Evolutionary conservation across 2,888 invertebrate genomes (phyloP).

Genomic region (Philonicus albiceps): DNA sequence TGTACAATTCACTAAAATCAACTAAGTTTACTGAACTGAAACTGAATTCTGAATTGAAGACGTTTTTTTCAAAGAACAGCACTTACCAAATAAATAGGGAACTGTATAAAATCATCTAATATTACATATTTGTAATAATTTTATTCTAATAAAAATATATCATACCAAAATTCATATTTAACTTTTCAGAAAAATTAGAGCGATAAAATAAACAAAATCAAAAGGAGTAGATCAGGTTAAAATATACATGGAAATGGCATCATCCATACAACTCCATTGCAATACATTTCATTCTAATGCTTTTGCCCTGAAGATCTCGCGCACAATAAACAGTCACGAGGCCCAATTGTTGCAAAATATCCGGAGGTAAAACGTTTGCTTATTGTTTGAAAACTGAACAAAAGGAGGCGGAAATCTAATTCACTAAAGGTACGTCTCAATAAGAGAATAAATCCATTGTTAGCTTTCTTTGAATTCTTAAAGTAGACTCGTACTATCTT

Average conservation of each 20-base stretch:
- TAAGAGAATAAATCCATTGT: background rate
- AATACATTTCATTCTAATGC: background rate
- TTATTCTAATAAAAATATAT: too few relatives aligned
- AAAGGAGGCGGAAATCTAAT: slow-evolving; percentile 29
- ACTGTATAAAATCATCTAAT: too few relatives aligned
- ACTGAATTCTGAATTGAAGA: too few relatives aligned
- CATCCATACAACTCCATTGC: background rate
- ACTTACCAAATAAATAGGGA: too few relatives aligned
- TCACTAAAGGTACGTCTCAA: slow-evolving; percentile 14
- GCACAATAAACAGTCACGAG: background rate
- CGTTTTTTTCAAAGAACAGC: too few relatives aligned
- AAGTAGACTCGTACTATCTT: background rate
- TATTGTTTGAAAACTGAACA: background rate
- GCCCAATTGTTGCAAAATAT: slow-evolving; percentile 3
- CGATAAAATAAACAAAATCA: background rate
- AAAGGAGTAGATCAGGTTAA: background rate
- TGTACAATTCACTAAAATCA: too few relatives aligned
- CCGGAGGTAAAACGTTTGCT: background rate
- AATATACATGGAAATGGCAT: background rate
- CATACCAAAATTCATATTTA: too few relatives aligned
- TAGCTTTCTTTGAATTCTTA: background rate
- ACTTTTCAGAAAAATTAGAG: background rate
- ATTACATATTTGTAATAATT: too few relatives aligned
- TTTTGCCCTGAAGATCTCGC: background rate
- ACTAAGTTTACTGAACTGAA: too few relatives aligned